Conservation (phyloP, 2,113 vertebrate species). For the Antennarius striatus region DNA sequence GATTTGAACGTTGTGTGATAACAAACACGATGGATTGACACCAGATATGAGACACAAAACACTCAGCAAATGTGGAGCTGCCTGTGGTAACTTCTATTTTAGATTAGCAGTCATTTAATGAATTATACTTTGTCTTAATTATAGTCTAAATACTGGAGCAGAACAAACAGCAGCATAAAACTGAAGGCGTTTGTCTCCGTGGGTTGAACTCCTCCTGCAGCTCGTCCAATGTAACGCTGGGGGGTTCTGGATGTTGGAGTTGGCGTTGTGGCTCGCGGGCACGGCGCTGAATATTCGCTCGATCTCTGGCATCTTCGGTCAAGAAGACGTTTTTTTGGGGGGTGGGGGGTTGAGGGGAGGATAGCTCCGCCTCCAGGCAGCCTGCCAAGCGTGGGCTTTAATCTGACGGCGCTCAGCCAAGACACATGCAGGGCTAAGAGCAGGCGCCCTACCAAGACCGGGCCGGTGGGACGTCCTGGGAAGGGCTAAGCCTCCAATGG, state of each 20-base stretch:
- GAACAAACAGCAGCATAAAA: too few relatives aligned
- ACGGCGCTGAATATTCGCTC: conserved; percentile 25
- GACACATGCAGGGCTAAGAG: conserved; percentile 75
- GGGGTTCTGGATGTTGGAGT: conserved; percentile 7
- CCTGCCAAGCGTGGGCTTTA: conserved; percentile 74
- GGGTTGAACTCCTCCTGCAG: too few relatives aligned
- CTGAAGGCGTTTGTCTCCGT: too few relatives aligned
- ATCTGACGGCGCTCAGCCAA: conserved; percentile 76
- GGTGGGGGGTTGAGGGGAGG: conserved; percentile 16
- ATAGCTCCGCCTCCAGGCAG: conserved; percentile 65
- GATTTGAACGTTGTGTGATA: too few relatives aligned
- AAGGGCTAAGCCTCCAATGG: conserved; percentile 69
- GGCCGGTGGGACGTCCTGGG: conserved; percentile 74
- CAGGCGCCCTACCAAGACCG: conserved; percentile 76
- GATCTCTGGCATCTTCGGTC: conserved; percentile 45
- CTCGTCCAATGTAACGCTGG: too few relatives aligned
- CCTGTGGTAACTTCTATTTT: too few relatives aligned
- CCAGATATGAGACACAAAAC: too few relatives aligned
- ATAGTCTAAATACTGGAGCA: too few relatives aligned
- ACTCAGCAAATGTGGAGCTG: too few relatives aligned
- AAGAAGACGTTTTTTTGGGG: conserved; percentile 22
- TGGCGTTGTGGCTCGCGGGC: conserved; percentile 5
- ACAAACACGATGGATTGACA: too few relatives aligned
- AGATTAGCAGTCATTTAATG: too few relatives aligned
- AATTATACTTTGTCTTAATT: too few relatives aligned